A percentile compares a stretch with the other conserved stretches of the same genome.
Evolutionary conservation across 2,797 vertebrate species (phyloP).

Genomic region (Loris lydekkerianus): DNA sequence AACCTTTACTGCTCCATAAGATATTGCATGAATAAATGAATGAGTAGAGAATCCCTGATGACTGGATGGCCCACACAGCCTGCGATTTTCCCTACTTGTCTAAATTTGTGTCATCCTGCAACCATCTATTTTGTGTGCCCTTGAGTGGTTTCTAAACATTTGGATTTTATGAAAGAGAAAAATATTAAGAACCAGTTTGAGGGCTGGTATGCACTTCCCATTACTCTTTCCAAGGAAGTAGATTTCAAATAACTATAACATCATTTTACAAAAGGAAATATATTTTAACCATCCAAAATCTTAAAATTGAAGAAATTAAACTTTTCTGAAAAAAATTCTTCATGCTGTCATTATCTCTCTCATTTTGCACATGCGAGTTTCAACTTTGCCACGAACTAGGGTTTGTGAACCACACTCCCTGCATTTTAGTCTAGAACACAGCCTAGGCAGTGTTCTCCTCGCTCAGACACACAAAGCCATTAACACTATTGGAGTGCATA

Average conservation of each 20-base stretch:
- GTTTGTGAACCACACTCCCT: not conserved
- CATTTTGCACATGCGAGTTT: slow-evolving; percentile 25
- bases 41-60: slow-evolving; percentile 3
- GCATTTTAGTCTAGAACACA: not conserved
- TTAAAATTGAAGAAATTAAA: slow-evolving; percentile 39
- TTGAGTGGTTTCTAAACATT: not conserved
- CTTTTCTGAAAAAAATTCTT: slow-evolving; percentile 39
- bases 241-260: not conserved
- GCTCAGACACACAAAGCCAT: slow-evolving; percentile 9
- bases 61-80: not conserved
- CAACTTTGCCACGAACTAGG: not conserved
- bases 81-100: not conserved
- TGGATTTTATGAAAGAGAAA: slow-evolving; percentile 46
- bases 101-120: not conserved
- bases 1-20: not conserved
- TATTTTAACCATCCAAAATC: not conserved
- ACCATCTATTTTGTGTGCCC: not conserved
- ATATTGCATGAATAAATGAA: not conserved
- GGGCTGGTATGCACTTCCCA: not conserved
- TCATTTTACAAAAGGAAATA: slow-evolving; percentile 15
- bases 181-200: slow-evolving; percentile 42
- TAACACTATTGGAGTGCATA: not conserved
- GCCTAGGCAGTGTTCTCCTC: not conserved
- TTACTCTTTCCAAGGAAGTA: not conserved
- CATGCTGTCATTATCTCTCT: not conserved